Percentiles rank a stretch among this genome's conserved stretches.
Evolutionary conservation across 2,113 vertebrate species (phyloP).

Genomic region (Andinoacara biseriatus): DNA sequence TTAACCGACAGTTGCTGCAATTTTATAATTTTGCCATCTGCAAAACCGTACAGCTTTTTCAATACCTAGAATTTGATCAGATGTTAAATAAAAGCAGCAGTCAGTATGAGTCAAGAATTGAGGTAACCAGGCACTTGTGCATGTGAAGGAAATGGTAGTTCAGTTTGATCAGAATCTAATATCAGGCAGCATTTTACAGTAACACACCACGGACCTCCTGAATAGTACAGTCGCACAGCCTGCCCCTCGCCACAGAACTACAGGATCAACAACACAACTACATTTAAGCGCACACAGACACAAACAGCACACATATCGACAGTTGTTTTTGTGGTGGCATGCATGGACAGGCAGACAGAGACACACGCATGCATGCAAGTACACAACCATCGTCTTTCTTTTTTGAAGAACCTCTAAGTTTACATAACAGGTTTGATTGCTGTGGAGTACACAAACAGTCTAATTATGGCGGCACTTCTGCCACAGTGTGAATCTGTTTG

Average conservation of each 20-base stretch:
- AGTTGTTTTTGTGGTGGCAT: conserved; percentile 21
- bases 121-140: background rate
- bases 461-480: conserved; percentile 70
- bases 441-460: conserved; percentile 43
- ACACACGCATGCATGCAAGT: conserved; percentile 20
- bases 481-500: conserved; percentile 51
- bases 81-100: background rate
- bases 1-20: background rate
- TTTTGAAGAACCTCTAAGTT: conserved; percentile 52
- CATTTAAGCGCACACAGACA: background rate
- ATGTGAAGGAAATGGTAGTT: background rate
- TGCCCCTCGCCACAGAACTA: conserved; percentile 12
- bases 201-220: conserved; percentile 47
- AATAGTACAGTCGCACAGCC: conserved; percentile 6
- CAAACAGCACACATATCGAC: conserved; percentile 8
- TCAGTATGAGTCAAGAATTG: background rate
- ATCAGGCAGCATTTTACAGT: conserved; percentile 1
- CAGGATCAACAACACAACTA: background rate
- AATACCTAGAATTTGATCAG: background rate
- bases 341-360: background rate
- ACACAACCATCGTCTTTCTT: conserved; percentile 31
- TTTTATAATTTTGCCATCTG: background rate
- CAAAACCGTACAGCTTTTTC: background rate
- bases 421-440: conserved; percentile 71
- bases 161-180: conserved; percentile 31